Conservation (phyloP, 1,140 invertebrate genomes). For the Branchinecta lynchi region DNA sequence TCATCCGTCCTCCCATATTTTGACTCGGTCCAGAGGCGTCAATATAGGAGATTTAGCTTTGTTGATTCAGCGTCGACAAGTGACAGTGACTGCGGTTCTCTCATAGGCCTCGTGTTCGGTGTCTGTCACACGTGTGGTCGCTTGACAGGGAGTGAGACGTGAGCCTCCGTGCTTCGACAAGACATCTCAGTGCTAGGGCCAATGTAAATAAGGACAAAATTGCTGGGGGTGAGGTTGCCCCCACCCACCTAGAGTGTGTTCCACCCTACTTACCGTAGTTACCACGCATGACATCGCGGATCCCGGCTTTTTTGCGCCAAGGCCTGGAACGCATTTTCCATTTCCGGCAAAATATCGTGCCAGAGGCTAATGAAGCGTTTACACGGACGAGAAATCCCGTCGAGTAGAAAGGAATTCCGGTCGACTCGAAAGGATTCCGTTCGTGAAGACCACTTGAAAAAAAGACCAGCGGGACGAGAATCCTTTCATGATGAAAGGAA, state of each 20-base stretch:
- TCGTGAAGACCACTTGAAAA: too few relatives aligned
- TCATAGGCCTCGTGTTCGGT: conserved; percentile 10
- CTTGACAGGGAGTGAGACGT: not conserved
- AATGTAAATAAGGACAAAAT: not conserved
- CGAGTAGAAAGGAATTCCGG: too few relatives aligned
- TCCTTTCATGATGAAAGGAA: too few relatives aligned
- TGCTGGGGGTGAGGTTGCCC: not conserved
- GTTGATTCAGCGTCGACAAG: not conserved
- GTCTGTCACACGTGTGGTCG: conserved; percentile 10
- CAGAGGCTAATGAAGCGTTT: too few relatives aligned
- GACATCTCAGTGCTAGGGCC: not conserved
- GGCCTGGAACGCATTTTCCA: too few relatives aligned
- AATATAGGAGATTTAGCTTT: conserved; percentile 10
- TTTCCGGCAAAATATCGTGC: too few relatives aligned
- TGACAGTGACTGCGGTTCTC: conserved; percentile 2
- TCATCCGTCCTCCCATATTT: not conserved
- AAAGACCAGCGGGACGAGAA: too few relatives aligned
- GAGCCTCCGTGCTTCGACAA: not conserved
- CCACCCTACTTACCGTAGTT: not conserved
- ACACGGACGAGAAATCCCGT: too few relatives aligned
- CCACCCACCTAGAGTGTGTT: not conserved
- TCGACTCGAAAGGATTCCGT: too few relatives aligned
- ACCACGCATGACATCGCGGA: too few relatives aligned
- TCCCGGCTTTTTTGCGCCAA: too few relatives aligned
- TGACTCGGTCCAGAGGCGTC: not conserved